Conservation (phyloP, 1,140 invertebrate genomes). For the Laupala kohalensis region DNA sequence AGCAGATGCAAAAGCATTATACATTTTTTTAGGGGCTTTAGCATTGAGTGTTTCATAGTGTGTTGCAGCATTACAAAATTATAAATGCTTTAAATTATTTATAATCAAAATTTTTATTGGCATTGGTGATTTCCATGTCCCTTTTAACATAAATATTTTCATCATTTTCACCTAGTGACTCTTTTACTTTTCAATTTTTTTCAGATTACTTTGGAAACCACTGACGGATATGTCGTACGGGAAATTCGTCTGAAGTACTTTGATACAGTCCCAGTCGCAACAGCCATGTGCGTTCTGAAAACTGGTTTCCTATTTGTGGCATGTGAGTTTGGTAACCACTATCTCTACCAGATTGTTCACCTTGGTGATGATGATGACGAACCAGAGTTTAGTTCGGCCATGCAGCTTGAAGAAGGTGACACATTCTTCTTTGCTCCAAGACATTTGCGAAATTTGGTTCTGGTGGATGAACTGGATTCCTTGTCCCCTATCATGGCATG, state of each 20-base stretch:
- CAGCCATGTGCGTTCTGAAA: conserved; percentile 94
- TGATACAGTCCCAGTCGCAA: conserved; percentile 94
- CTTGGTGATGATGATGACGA: conserved; percentile 99
- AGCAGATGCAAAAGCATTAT: too few species aligned
- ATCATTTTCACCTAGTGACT: too few species aligned
- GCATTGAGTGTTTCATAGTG: too few species aligned
- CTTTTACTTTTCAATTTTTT: too few species aligned
- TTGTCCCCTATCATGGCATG: conserved; percentile 85
- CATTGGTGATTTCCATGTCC: too few species aligned
- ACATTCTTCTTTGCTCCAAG: conserved; percentile 98
- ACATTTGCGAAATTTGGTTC: conserved; percentile 84
- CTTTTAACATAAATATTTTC: too few species aligned
- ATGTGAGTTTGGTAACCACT: conserved; percentile 99
- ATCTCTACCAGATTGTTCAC: conserved; percentile 97
- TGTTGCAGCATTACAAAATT: too few species aligned
- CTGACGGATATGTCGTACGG: conserved; percentile 94
- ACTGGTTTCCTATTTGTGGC: conserved; percentile 98
- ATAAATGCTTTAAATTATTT: too few species aligned
- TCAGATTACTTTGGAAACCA: conserved; percentile 95
- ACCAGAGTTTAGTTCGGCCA: conserved; percentile 95
- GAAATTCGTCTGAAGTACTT: conserved; percentile 99
- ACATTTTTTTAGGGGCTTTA: too few species aligned
- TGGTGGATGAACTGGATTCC: conserved; percentile 97
- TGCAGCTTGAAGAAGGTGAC: conserved; percentile 96
- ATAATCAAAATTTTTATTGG: too few species aligned